Percentiles rank a stretch among this genome's conserved stretches.
Conservation (phyloP, 2,888 invertebrate species). For the Rotaria magnacalcarata region DNA sequence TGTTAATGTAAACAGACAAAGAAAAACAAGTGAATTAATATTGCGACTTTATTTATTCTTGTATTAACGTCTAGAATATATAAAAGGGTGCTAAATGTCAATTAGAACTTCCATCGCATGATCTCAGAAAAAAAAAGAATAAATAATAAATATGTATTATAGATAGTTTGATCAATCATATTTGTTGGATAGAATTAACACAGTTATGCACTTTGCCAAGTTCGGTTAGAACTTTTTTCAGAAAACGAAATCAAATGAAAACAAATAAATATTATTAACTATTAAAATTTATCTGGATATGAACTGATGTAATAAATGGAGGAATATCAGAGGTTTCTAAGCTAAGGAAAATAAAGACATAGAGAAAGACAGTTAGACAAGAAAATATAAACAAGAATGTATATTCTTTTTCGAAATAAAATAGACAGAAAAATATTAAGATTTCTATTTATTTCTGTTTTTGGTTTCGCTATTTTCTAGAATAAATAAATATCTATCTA, state of each 20-base stretch:
- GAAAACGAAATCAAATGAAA: background rate
- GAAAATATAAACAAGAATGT: background rate
- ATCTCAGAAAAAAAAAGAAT: background rate
- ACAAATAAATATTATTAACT: too few relatives aligned
- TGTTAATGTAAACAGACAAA: too few relatives aligned
- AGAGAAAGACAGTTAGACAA: background rate
- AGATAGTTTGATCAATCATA: background rate
- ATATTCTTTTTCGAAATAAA: background rate
- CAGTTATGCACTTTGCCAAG: background rate
- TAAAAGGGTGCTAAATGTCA: background rate
- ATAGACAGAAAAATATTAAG: too few relatives aligned
- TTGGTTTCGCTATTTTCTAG: background rate
- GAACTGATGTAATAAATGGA: background rate
- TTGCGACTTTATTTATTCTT: background rate
- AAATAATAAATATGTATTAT: conserved; percentile 26
- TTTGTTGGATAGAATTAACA: background rate
- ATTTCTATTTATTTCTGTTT: too few relatives aligned
- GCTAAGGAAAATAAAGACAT: background rate
- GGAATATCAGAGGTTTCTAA: background rate
- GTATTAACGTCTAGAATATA: background rate
- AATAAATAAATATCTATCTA: background rate
- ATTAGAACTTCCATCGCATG: conserved; percentile 1
- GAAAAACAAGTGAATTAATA: too few relatives aligned
- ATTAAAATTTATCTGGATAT: background rate
- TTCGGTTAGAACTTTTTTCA: background rate